These are phyloP conservation scores for Orchesella flavescens DNA, from an alignment of 2,888 invertebrate species.

Conservation along the genomic window DNA sequence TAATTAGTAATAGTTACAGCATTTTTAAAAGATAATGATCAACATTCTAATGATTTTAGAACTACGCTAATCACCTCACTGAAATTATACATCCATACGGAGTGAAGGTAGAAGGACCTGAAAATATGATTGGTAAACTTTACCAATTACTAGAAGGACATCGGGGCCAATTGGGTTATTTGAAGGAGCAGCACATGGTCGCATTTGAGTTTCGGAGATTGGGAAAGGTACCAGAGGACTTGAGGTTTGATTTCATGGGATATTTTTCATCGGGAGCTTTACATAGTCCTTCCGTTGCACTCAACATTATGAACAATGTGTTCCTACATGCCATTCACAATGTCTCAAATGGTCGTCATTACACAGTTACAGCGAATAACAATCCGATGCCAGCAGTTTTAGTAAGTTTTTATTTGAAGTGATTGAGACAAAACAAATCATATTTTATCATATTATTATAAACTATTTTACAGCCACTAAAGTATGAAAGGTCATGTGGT, in stretches of 20 bases:
- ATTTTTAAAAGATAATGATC: too few species aligned
- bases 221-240: neutral
- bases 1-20: too few species aligned
- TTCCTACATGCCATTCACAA: constrained; percentile 41
- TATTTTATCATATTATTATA: too few species aligned
- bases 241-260: constrained; percentile 45
- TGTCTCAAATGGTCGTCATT: neutral
- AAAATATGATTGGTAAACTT: constrained; percentile 43
- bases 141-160: neutral
- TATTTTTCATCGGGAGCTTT: constrained; percentile 65
- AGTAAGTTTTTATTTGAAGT: constrained; percentile 39
- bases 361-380: constrained; percentile 29
- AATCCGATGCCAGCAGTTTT: constrained; percentile 50
- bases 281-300: constrained; percentile 61
- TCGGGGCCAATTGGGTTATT: constrained; percentile 3
- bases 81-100: neutral
- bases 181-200: constrained; percentile 59
- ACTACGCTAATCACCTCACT: too few species aligned
- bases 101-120: constrained; percentile 4
- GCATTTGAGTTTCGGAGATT: constrained; percentile 63
- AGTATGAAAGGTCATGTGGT: constrained; percentile 52
- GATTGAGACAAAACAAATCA: too few species aligned
- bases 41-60: too few species aligned
- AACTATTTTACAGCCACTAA: too few species aligned
- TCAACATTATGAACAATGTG: constrained; percentile 64